A percentile compares a stretch with the other conserved stretches of the same genome.
Evolutionary conservation across 2,888 invertebrate genomes (phyloP).

Genomic region (Argyresthia albistria): DNA sequence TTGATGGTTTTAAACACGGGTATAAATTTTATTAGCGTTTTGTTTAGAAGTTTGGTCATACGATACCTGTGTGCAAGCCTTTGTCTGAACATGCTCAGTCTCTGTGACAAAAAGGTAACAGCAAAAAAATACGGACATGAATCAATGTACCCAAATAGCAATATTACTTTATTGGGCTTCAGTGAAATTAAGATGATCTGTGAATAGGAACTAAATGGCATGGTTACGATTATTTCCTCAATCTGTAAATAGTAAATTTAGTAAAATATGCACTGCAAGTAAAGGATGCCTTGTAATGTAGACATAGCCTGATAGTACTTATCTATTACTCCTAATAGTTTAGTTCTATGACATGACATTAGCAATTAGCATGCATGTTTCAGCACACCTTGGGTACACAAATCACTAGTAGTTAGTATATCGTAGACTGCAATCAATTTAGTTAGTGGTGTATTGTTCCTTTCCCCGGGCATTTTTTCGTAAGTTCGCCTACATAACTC

Average conservation of each 20-base stretch:
- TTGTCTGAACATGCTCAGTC: no score
- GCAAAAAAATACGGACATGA: no score
- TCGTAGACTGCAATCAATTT: conserved; percentile 25
- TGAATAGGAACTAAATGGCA: no score
- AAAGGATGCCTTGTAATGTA: not conserved
- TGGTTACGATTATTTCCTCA: no score
- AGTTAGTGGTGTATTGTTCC: conserved; percentile 21
- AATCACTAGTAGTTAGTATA: conserved; percentile 37
- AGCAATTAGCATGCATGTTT: conserved; percentile 57
- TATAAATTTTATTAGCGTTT: no score
- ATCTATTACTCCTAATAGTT: conserved; percentile 44
- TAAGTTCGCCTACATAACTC: conserved; percentile 21
- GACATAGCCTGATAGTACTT: not conserved
- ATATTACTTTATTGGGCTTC: not conserved
- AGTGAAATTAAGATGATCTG: no score
- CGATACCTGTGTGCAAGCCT: no score
- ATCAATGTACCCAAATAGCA: not conserved
- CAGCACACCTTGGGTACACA: conserved; percentile 34
- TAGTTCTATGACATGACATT: conserved; percentile 25
- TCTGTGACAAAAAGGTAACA: no score
- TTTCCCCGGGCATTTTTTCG: conserved; percentile 19
- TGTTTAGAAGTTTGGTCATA: no score
- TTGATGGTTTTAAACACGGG: no score
- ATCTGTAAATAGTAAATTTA: no score
- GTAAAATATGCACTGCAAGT: no score